Percentiles rank a stretch among this genome's conserved stretches.
phyloP scores from a whole-genome alignment of 2,888 invertebrate species.

The Mythimna loreyi region DNA sequence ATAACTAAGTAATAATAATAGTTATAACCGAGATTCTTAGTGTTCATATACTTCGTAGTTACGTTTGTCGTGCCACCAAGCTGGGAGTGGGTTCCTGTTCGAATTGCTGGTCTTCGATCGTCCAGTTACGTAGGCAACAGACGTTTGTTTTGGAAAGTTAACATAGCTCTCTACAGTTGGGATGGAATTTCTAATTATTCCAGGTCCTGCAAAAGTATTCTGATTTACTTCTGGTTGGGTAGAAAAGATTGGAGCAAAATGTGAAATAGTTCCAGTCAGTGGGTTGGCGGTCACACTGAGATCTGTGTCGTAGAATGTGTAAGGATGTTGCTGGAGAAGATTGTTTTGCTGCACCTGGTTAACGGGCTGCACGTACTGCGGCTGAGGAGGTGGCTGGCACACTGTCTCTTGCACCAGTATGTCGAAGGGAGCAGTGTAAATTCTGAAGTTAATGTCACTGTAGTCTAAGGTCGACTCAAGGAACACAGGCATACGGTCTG shows the following conservation, averaged over 20 bases:
- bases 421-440: slow-evolving; percentile 93
- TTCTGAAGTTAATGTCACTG: slow-evolving; percentile 94
- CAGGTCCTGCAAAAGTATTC: slow-evolving; percentile 52
- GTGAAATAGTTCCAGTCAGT: slow-evolving; percentile 44
- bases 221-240: slow-evolving; percentile 40
- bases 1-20: slow-evolving; percentile 7
- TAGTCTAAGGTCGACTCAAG: slow-evolving; percentile 93
- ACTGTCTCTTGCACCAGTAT: slow-evolving; percentile 93
- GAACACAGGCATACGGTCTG: slow-evolving; percentile 96
- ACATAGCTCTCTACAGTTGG: slow-evolving; percentile 70
- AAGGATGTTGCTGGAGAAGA: slow-evolving; percentile 48
- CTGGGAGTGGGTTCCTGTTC: slow-evolving; percentile 45
- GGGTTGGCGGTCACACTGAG: slow-evolving; percentile 57
- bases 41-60: slow-evolving; percentile 74
- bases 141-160: slow-evolving; percentile 68
- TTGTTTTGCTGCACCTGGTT: slow-evolving; percentile 34
- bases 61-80: slow-evolving; percentile 73
- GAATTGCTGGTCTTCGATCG: slow-evolving; percentile 45
- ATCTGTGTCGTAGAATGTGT: slow-evolving; percentile 55
- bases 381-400: slow-evolving; percentile 89
- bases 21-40: slow-evolving; percentile 41
- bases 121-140: slow-evolving; percentile 60
- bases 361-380: slow-evolving; percentile 30
- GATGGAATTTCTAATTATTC: slow-evolving; percentile 60
- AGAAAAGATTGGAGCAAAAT: slow-evolving; percentile 52